phyloP scores from a whole-genome alignment of 2,888 invertebrate genomes.

The Cyclophora albipunctata region DNA sequence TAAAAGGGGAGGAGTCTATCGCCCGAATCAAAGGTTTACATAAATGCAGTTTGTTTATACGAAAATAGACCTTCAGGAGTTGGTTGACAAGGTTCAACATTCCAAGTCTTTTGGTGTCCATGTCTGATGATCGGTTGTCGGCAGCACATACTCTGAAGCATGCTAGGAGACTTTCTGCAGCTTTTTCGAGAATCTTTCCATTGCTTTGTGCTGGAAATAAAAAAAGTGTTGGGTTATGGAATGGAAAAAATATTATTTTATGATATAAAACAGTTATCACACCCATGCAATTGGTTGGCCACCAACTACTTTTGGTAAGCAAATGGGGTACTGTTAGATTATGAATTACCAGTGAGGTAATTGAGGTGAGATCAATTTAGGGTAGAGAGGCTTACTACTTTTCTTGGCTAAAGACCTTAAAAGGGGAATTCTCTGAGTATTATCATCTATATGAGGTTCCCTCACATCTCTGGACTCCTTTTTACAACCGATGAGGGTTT shows the following conservation, averaged over 20 bases:
- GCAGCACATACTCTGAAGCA: conserved; percentile 97
- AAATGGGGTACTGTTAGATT: no score
- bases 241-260: not conserved
- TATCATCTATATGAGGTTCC: no score
- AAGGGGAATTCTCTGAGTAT: no score
- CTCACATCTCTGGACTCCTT: no score
- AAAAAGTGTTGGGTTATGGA: not conserved
- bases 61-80: conserved; percentile 94
- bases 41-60: conserved; percentile 91
- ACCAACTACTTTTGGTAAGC: no score
- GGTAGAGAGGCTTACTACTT: no score
- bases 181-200: conserved; percentile 90
- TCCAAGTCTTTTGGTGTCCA: conserved; percentile 95
- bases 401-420: no score
- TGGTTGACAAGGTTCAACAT: conserved; percentile 98
- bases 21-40: conserved; percentile 97
- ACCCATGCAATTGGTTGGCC: no score
- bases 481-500: no score
- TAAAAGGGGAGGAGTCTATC: conserved; percentile 93
- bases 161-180: conserved; percentile 93
- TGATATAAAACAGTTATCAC: no score
- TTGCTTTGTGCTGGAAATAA: conserved; percentile 56
- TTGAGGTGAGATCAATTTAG: no score
- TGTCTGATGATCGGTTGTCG: conserved; percentile 92
- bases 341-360: no score